Percentiles rank a stretch among this genome's conserved stretches.
Conservation (phyloP, 2,888 invertebrate species). For the Scaeva pyrastri region DNA sequence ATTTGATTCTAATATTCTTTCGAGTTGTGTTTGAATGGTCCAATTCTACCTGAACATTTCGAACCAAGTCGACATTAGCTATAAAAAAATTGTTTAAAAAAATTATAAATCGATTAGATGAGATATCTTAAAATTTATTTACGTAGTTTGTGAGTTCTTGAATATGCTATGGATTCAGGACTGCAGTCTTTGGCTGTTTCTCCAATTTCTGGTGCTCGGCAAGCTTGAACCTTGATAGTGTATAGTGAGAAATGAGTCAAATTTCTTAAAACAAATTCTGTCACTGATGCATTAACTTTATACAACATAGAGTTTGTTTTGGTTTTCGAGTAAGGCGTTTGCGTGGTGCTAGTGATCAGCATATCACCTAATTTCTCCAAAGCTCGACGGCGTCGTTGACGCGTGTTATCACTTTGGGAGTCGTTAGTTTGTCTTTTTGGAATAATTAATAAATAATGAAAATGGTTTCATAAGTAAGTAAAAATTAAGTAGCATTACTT, state of each 20-base stretch:
- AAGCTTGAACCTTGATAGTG: slow-evolving; percentile 90
- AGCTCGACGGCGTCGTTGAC: slow-evolving; percentile 74
- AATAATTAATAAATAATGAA: neutral
- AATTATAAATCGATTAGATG: neutral
- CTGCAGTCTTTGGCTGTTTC: slow-evolving; percentile 85
- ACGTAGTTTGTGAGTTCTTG: slow-evolving; percentile 85
- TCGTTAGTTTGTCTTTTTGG: slow-evolving; percentile 74
- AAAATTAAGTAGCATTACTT: slow-evolving; percentile 75
- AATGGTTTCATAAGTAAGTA: neutral
- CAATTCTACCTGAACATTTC: slow-evolving; percentile 84
- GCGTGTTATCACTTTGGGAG: neutral
- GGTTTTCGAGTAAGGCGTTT: neutral
- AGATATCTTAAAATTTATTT: slow-evolving; percentile 53
- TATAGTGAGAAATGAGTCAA: slow-evolving; percentile 92
- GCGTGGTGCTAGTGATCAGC: neutral
- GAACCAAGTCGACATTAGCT: slow-evolving; percentile 89
- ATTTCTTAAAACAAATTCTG: slow-evolving; percentile 85
- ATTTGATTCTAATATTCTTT: slow-evolving; percentile 88
- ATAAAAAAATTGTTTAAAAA: neutral
- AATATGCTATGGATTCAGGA: slow-evolving; percentile 83
- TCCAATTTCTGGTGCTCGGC: slow-evolving; percentile 85
- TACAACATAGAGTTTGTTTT: slow-evolving; percentile 73
- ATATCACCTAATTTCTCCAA: slow-evolving; percentile 48
- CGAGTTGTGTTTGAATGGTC: slow-evolving; percentile 83
- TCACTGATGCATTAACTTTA: slow-evolving; percentile 80